Percentiles rank a stretch among this genome's conserved stretches.
phyloP scores from a whole-genome alignment of 64 coral and sea anemone genomes.

The Orbicella faveolata region DNA sequence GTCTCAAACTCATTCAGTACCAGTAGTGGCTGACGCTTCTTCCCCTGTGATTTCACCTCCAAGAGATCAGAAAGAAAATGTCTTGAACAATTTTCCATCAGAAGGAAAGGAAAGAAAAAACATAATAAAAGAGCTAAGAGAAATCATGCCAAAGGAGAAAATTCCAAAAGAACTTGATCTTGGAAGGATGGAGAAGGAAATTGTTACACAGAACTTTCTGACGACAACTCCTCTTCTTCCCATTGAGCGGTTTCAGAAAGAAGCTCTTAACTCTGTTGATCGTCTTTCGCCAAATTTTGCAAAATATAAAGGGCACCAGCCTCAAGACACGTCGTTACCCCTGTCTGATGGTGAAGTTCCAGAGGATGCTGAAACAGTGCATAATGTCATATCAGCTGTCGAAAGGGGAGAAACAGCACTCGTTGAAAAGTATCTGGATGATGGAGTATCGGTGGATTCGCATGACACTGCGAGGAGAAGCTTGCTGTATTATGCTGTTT shows the following conservation, averaged over 20 bases:
- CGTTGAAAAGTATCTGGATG: conserved; percentile 77
- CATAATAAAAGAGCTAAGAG: neutral
- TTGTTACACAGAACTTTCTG: conserved; percentile 6
- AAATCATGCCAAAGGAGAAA: neutral
- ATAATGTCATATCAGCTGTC: neutral
- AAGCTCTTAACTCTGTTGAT: neutral
- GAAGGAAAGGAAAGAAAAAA: neutral
- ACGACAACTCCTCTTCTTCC: conserved; percentile 10
- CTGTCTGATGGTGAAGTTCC: neutral
- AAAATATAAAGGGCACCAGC: conserved; percentile 4
- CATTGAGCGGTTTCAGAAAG: conserved; percentile 21
- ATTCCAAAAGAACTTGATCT: neutral
- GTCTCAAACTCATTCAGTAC: neutral
- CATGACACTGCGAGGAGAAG: conserved; percentile 73
- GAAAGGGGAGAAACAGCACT: conserved; percentile 59
- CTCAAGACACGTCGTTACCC: neutral
- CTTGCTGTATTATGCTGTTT: conserved; percentile 85
- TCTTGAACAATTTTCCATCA: neutral
- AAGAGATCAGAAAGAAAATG: neutral
- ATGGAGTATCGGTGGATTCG: conserved; percentile 78
- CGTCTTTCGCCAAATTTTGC: neutral
- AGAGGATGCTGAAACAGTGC: neutral
- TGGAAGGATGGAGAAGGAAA: neutral
- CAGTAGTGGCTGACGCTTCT: neutral
- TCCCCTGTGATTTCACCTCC: neutral